These are phyloP conservation scores for Platyura marginata DNA, from an alignment of 1,140 invertebrate species.

Conservation along the genomic window DNA sequence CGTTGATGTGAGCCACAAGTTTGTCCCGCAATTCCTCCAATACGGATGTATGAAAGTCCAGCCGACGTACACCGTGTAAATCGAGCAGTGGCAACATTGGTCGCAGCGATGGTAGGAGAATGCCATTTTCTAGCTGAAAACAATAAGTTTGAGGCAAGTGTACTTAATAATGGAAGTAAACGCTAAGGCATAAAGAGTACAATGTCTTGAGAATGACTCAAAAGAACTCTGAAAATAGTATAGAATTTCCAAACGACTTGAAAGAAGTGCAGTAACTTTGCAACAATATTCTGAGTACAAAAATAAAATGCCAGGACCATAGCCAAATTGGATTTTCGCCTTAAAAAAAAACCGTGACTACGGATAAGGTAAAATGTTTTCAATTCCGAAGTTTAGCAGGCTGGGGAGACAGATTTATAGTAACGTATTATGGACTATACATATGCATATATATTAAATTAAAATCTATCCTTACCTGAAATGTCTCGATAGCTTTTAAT, in stretches of 20 bases:
- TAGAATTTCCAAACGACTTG: neutral
- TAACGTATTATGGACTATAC: neutral
- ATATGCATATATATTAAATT: neutral
- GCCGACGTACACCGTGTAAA: constrained; percentile 72
- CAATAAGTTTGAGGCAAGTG: constrained; percentile 3
- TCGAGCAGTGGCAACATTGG: constrained; percentile 90
- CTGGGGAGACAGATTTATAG: neutral
- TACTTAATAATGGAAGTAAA: constrained; percentile 3
- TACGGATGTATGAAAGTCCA: constrained; percentile 91
- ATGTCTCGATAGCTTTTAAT: constrained; percentile 90
- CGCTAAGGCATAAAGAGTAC: constrained; percentile 1
- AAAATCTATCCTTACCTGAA: constrained; percentile 45
- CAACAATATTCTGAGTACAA: too few relatives aligned
- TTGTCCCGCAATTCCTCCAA: constrained; percentile 86
- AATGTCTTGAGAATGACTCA: constrained; percentile 1
- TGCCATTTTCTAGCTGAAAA: constrained; percentile 71
- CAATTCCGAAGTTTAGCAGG: too few relatives aligned
- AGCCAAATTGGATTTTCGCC: too few relatives aligned
- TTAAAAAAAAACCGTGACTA: too few relatives aligned
- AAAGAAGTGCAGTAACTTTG: too few relatives aligned
- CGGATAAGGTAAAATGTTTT: too few relatives aligned
- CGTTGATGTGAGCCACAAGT: constrained; percentile 71
- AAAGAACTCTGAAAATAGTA: neutral
- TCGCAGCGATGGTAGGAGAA: constrained; percentile 75
- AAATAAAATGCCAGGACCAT: too few relatives aligned